These are phyloP conservation scores for Crotophaga sulcirostris DNA, from an alignment of 2,113 vertebrate genomes.

Conservation along the genomic window DNA sequence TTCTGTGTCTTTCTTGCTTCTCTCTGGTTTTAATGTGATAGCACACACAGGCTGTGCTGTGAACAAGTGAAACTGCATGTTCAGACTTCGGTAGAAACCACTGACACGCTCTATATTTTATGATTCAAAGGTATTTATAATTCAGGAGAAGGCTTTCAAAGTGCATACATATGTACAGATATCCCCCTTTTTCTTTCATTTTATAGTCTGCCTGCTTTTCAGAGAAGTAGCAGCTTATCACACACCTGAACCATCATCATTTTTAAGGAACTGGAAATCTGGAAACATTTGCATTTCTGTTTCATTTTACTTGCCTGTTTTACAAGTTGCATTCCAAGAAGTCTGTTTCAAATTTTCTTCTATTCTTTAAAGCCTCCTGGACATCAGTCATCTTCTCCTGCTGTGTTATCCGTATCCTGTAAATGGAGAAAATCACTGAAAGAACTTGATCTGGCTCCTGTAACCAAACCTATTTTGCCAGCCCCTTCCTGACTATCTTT, in stretches of 20 bases:
- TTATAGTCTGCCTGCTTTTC: slow-evolving; percentile 3
- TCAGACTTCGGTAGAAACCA: neutral
- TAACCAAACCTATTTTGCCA: neutral
- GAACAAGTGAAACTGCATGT: slow-evolving; percentile 28
- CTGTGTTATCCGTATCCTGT: neutral
- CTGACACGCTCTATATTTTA: slow-evolving; percentile 6
- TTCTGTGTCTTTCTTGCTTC: neutral
- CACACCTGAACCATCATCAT: neutral
- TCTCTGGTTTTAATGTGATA: neutral
- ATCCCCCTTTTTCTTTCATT: slow-evolving; percentile 3
- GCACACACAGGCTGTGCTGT: neutral
- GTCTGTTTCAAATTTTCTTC: neutral
- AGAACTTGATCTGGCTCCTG: neutral
- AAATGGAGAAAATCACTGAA: too few species aligned
- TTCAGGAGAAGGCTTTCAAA: slow-evolving; percentile 32
- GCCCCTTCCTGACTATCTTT: neutral
- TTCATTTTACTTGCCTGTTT: neutral
- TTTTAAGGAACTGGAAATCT: neutral
- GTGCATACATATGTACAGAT: neutral
- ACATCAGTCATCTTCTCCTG: neutral
- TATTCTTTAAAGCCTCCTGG: neutral
- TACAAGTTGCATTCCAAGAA: neutral
- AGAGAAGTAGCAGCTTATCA: neutral
- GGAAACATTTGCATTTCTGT: neutral
- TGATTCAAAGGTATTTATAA: slow-evolving; percentile 9